Conservation (phyloP, 1,140 invertebrate species). For the Diprion similis region DNA sequence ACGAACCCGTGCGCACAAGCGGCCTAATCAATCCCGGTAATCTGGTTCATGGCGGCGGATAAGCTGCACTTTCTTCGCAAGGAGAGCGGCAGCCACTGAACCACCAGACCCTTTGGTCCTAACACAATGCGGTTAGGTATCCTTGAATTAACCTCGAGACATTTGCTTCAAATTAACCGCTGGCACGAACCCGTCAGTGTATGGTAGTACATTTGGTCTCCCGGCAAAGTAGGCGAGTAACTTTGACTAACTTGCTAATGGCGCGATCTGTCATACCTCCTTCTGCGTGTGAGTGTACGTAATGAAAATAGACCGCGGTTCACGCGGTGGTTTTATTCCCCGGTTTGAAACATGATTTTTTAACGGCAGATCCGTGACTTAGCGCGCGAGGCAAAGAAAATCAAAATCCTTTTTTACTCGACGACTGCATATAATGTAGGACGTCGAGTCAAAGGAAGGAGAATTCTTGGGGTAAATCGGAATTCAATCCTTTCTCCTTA, state of each 20-base stretch:
- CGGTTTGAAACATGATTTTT: not conserved
- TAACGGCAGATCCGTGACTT: not conserved
- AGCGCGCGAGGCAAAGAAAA: too few species aligned
- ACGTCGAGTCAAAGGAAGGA: too few species aligned
- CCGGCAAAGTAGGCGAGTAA: not conserved
- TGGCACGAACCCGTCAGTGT: not conserved
- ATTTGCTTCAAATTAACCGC: not conserved
- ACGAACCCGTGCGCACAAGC: not conserved
- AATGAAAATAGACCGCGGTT: slow-evolving; percentile 1
- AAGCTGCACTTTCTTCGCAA: slow-evolving; percentile 3
- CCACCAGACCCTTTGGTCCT: not conserved
- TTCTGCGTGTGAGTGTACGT: not conserved
- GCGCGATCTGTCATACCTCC: slow-evolving; percentile 3
- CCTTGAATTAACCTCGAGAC: not conserved
- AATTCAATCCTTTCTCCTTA: too few species aligned
- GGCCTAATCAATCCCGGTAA: not conserved
- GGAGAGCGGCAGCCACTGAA: not conserved
- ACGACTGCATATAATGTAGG: not conserved
- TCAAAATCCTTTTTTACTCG: too few species aligned
- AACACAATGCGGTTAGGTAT: not conserved
- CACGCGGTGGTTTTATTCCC: not conserved
- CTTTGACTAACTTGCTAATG: slow-evolving; percentile 3
- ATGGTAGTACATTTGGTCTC: not conserved
- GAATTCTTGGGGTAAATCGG: too few species aligned
- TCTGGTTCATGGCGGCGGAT: not conserved